These are phyloP conservation scores for Ailurus styani DNA, from an alignment of 2,113 vertebrate genomes.

Conservation along the genomic window DNA sequence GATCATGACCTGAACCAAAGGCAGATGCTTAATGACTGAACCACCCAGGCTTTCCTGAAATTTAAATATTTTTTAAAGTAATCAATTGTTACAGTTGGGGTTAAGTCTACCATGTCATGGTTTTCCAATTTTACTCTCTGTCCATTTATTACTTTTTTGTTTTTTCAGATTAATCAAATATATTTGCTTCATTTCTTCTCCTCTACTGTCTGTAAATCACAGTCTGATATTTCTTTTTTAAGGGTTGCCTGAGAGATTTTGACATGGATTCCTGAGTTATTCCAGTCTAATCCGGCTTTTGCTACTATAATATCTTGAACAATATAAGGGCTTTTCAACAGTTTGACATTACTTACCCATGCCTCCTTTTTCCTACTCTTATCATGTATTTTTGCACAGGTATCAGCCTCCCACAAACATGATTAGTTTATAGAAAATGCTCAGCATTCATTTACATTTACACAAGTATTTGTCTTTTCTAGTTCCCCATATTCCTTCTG, in stretches of 20 bases:
- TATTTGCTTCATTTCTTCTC: background rate
- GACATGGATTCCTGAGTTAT: background rate
- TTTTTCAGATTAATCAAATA: background rate
- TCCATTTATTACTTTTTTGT: background rate
- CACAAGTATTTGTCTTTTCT: background rate
- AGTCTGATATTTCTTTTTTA: background rate
- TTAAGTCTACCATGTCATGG: background rate
- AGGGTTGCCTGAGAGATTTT: background rate
- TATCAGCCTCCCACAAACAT: background rate
- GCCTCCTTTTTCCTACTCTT: too few relatives aligned
- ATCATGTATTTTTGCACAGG: background rate
- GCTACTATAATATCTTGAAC: background rate
- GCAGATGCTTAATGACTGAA: too few relatives aligned
- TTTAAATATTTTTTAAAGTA: background rate
- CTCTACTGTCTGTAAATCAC: background rate
- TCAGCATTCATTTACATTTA: background rate
- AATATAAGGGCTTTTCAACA: too few relatives aligned
- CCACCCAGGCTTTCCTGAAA: too few relatives aligned
- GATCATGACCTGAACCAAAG: too few relatives aligned
- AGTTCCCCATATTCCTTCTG: background rate
- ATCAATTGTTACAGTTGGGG: background rate
- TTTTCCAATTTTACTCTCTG: background rate
- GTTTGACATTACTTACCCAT: background rate
- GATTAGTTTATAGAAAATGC: background rate
- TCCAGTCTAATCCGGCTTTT: background rate